Conservation (phyloP, 1,140 invertebrate species). For the Bombus impatiens region DNA sequence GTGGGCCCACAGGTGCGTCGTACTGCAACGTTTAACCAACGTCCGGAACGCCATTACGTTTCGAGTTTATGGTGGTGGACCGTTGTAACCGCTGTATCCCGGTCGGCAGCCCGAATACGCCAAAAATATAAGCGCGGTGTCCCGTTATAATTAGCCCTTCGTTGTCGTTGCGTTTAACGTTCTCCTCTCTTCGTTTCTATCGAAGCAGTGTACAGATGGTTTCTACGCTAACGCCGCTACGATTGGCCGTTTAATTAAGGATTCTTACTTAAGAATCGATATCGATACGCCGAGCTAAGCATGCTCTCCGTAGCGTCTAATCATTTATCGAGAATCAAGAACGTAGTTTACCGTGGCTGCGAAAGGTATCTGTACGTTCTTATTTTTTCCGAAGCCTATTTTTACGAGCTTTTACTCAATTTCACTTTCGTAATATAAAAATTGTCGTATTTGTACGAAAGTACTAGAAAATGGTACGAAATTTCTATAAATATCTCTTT, state of each 20-base stretch:
- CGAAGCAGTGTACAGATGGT: neutral
- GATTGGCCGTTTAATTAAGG: neutral
- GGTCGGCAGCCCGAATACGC: neutral
- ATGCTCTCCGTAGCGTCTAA: no score
- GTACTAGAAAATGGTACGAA: no score
- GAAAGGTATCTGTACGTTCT: no score
- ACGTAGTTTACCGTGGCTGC: no score
- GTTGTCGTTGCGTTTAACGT: constrained; percentile 1
- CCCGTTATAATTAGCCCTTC: constrained; percentile 28
- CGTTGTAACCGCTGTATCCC: constrained; percentile 21
- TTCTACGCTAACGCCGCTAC: neutral
- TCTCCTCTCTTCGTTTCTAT: neutral
- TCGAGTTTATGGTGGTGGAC: constrained; percentile 11
- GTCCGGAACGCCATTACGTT: constrained; percentile 26
- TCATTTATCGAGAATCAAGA: neutral
- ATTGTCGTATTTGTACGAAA: no score
- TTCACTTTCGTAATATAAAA: no score
- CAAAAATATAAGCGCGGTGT: constrained; percentile 28
- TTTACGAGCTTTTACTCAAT: no score
- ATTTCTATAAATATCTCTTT: no score
- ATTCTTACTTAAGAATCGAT: neutral
- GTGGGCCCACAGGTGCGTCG: constrained; percentile 30
- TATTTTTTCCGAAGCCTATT: no score
- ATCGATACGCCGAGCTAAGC: neutral
- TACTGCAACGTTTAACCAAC: constrained; percentile 26